phyloP scores from a whole-genome alignment of 1,140 invertebrate species.

The Drosophila ironensis region DNA sequence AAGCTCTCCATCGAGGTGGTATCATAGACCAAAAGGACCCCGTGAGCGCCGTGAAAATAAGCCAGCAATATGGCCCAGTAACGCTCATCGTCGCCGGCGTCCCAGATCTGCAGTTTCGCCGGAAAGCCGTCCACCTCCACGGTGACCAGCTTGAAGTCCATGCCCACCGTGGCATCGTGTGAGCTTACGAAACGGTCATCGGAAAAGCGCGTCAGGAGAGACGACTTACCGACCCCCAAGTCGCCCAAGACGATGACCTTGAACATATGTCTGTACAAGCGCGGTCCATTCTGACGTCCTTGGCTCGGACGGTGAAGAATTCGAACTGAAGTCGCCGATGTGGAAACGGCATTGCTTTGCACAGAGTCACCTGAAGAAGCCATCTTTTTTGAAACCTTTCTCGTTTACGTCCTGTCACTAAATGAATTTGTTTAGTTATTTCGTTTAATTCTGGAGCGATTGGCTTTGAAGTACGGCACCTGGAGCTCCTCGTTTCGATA shows the following conservation, averaged over 20 bases:
- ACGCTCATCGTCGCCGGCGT: conserved; percentile 45
- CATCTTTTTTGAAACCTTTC: too few relatives aligned
- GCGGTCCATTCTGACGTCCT: too few relatives aligned
- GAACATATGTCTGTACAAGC: conserved; percentile 1
- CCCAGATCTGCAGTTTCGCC: conserved; percentile 40
- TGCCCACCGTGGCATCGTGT: conserved; percentile 24
- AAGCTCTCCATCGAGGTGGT: conserved; percentile 12
- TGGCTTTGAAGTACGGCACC: too few relatives aligned
- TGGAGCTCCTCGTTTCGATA: too few relatives aligned
- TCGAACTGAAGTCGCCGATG: too few relatives aligned
- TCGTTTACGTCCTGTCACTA: too few relatives aligned
- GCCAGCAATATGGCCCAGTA: conserved; percentile 3
- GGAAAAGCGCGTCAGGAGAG: conserved; percentile 23
- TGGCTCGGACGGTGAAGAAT: too few relatives aligned
- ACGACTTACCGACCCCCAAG: conserved; percentile 37
- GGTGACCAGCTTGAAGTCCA: conserved; percentile 11
- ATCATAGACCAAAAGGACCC: conserved; percentile 46
- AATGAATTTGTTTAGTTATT: too few relatives aligned
- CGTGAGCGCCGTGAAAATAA: conserved; percentile 32
- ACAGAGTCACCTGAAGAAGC: too few relatives aligned
- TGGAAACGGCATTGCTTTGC: too few relatives aligned
- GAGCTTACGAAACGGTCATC: conserved; percentile 12
- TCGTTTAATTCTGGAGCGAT: too few relatives aligned
- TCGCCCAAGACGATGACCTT: conserved; percentile 50
- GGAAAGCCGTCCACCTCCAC: conserved; percentile 16